Percentiles rank a stretch among this genome's conserved stretches.
Evolutionary conservation across 2,113 vertebrate species (phyloP).

Genomic region (Oncorhynchus tshawytscha): DNA sequence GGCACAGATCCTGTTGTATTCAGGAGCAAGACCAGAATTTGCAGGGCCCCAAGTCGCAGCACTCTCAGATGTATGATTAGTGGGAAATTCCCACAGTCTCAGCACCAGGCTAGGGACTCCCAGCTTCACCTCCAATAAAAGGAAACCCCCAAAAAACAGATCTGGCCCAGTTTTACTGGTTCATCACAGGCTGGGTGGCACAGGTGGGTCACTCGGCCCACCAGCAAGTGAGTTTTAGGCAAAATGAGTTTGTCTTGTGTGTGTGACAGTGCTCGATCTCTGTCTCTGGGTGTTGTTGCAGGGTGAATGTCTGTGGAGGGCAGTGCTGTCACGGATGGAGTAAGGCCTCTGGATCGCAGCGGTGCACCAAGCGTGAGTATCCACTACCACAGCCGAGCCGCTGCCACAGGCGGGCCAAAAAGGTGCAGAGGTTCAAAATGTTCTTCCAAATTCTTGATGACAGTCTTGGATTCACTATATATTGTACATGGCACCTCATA

Average conservation of each 20-base stretch:
- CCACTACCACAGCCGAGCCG: not conserved
- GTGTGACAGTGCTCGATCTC: not conserved
- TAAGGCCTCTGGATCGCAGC: conserved; percentile 86
- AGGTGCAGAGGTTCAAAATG: not conserved
- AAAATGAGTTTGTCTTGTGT: not conserved
- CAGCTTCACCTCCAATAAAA: conserved; percentile 4
- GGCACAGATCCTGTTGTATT: not conserved
- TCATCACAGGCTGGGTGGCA: not conserved
- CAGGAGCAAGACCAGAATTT: conserved; percentile 5
- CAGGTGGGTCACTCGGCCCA: not conserved
- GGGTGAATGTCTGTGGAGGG: conserved; percentile 92
- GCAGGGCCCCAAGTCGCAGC: not conserved
- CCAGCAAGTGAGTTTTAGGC: not conserved
- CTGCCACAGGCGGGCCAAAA: not conserved
- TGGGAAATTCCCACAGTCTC: not conserved
- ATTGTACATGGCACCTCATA: not conserved
- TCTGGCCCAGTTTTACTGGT: not conserved
- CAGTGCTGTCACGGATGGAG: conserved; percentile 97
- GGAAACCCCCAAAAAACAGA: not conserved
- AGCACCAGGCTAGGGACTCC: not conserved
- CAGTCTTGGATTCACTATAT: not conserved
- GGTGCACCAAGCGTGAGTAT: conserved; percentile 94
- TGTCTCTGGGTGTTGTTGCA: conserved; percentile 70
- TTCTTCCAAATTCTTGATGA: not conserved
- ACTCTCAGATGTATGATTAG: not conserved